Conservation (phyloP, 1,140 invertebrate genomes). For the Brachionus manjavacas region DNA sequence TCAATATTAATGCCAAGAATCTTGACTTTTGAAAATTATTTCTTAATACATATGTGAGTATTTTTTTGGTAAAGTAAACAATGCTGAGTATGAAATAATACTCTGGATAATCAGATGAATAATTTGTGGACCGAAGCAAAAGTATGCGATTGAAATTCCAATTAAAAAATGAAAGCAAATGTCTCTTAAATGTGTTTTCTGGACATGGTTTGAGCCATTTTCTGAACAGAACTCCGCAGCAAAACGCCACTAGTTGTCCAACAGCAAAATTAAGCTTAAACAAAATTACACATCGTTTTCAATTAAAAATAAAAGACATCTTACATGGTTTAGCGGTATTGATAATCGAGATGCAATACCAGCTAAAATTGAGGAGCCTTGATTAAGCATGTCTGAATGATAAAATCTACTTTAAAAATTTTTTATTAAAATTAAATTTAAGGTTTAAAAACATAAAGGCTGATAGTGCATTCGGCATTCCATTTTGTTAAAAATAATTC, state of each 20-base stretch:
- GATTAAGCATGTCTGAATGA: neutral
- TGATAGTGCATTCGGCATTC: no score
- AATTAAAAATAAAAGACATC: neutral
- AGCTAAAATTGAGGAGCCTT: neutral
- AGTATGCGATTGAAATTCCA: neutral
- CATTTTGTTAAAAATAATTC: slow-evolving; percentile 1
- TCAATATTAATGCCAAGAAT: neutral
- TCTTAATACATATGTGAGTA: neutral
- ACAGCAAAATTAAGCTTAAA: slow-evolving; percentile 15
- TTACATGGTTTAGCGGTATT: slow-evolving; percentile 12
- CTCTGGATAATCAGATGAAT: slow-evolving; percentile 7
- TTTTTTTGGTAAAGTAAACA: neutral
- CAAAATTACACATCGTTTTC: neutral
- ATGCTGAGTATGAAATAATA: neutral
- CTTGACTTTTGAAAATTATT: neutral
- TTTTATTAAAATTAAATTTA: slow-evolving; percentile 3
- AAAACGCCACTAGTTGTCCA: neutral
- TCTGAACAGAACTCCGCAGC: neutral
- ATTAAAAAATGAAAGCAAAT: neutral
- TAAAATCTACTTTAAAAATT: neutral
- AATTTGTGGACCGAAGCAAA: slow-evolving; percentile 15
- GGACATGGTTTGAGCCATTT: neutral
- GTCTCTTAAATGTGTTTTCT: neutral
- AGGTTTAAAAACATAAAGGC: neutral
- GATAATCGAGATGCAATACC: neutral